These are phyloP conservation scores for Agrochola macilenta DNA, from an alignment of 2,888 invertebrate genomes.

Conservation along the genomic window DNA sequence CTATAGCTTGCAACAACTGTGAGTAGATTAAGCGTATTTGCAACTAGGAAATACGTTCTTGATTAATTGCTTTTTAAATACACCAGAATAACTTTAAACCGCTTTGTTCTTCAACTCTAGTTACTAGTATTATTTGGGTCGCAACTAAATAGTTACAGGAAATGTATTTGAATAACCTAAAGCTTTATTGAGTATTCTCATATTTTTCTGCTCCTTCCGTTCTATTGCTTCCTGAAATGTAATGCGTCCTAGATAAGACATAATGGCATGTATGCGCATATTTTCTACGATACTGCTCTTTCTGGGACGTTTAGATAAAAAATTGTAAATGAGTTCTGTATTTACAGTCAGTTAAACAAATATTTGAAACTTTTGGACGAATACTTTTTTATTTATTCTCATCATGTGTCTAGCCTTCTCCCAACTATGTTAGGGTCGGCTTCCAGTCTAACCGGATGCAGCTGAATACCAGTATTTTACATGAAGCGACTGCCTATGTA, in stretches of 20 bases:
- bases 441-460: neutral
- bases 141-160: constrained; percentile 5
- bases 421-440: neutral
- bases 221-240: constrained; percentile 34
- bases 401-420: neutral
- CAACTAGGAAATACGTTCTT: constrained; percentile 21
- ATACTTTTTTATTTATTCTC: no score
- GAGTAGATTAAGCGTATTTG: constrained; percentile 30
- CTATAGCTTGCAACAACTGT: neutral
- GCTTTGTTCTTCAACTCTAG: constrained; percentile 9
- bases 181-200: neutral
- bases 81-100: constrained; percentile 17
- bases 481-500: no score
- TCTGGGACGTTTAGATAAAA: constrained; percentile 15
- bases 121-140: neutral
- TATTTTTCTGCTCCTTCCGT: constrained; percentile 22
- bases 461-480: neutral
- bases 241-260: constrained; percentile 33
- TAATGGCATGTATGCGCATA: neutral
- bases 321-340: neutral
- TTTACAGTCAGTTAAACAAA: neutral
- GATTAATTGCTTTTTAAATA: constrained; percentile 51
- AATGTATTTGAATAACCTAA: constrained; percentile 13
- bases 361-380: neutral
- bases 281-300: neutral